phyloP scores from a whole-genome alignment of 2,113 vertebrate species.

The Campylorhamphus procurvoides region DNA sequence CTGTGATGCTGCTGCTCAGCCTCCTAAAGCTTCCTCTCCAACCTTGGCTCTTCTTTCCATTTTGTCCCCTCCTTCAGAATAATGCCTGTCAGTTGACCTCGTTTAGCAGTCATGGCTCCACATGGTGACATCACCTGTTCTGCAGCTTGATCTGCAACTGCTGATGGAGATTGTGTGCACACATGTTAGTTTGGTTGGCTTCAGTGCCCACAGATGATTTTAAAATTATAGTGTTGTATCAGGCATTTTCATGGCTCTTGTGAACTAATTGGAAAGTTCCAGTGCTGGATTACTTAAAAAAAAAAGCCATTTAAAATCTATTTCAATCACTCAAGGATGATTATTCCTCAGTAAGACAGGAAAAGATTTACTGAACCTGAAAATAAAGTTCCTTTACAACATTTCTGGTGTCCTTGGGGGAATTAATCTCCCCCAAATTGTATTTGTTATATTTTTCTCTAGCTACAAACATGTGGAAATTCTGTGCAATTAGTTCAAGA shows the following conservation, averaged over 20 bases:
- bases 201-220: background rate
- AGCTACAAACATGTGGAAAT: background rate
- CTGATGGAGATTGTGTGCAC: background rate
- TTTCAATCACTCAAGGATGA: rapidly evolving
- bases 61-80: background rate
- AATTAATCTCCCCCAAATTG: background rate
- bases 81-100: constrained; percentile 42
- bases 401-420: background rate
- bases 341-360: background rate
- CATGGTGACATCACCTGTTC: constrained; percentile 45
- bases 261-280: background rate
- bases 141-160: background rate
- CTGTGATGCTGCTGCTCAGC: background rate
- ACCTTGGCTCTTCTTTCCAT: background rate
- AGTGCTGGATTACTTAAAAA: background rate
- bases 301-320: background rate
- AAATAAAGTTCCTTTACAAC: background rate
- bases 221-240: background rate
- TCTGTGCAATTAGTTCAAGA: background rate
- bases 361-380: background rate
- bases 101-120: background rate
- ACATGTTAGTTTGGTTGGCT: background rate
- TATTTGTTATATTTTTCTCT: background rate
- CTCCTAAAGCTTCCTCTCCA: constrained; percentile 12
- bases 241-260: rapidly evolving